Evolutionary conservation across 64 coral and sea anemone genomes (phyloP), one percentile per base, ranked within the genome.

Genomic region (Montipora sp.): DNA sequence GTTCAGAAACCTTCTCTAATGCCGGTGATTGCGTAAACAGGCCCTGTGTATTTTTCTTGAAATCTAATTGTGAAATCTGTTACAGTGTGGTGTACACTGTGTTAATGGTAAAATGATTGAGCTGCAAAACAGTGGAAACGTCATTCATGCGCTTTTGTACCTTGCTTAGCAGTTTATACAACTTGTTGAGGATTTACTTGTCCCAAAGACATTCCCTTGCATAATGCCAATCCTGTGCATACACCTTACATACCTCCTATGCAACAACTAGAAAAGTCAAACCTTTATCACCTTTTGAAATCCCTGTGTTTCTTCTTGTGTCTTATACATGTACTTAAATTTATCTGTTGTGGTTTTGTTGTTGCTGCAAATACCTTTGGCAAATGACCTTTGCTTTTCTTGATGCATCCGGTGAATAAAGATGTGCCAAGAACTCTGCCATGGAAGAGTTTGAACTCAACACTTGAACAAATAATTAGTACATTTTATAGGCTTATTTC

Each of bases 361-460:
- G 21, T 11, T 66, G 61, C 61, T 66, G 61, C 61, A 66, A 15
- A 14, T 66, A 15, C 61, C 16, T 21, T 11, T 63, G 60, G 14
- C 68, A 71, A 57, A 57, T 57, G 53, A 57, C 11, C 53, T 57
- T 57, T 57, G 53, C 36, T 36, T 36, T 36, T 36, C 36, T 36
- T 36, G 36, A 36, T 36, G 36, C 53, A 57, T 57, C 53, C 53
- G 53, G 53, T 57, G 6, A 57, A 36, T 36, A 57, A 57, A 57
- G 53, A 57, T 57, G 53, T 57, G 53, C 53, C 53, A 8, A 11
- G 53, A 57, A 12, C 60, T 12, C 14, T 15, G 60, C 13, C 14
- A 3, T 63, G 9, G 14, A 72, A 49, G 61, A 72, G 18, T 85
- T 85, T 85, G 65, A 85, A 85, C 82, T 85, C 82, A 85, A 85